These are phyloP conservation scores for Abrostola triplasia DNA, from an alignment of 2,888 invertebrate genomes.

Conservation along the genomic window DNA sequence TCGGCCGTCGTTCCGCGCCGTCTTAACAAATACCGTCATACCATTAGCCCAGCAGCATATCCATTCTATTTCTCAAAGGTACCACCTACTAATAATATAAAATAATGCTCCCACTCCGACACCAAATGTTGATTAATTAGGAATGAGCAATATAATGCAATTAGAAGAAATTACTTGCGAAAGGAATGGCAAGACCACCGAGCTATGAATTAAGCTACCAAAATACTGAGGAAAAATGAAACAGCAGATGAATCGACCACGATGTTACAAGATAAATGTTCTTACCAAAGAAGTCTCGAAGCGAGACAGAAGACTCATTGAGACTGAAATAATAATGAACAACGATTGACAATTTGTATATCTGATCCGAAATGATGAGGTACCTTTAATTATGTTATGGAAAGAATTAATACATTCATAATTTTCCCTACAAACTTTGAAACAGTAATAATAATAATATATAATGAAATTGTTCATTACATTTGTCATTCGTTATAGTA, in stretches of 20 bases:
- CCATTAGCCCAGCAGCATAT: neutral
- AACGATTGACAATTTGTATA: conserved; percentile 13
- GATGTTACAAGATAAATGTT: conserved; percentile 37
- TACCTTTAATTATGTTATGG: too few relatives aligned
- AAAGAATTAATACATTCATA: too few relatives aligned
- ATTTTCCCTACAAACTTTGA: too few relatives aligned
- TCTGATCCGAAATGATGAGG: neutral
- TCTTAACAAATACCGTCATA: conserved; percentile 48
- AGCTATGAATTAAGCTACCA: conserved; percentile 16
- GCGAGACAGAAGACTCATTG: conserved; percentile 55
- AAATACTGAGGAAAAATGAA: conserved; percentile 28
- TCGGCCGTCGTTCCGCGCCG: conserved; percentile 80
- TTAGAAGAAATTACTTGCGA: conserved; percentile 8
- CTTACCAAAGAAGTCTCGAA: conserved; percentile 59
- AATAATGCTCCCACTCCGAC: conserved; percentile 17
- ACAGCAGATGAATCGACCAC: conserved; percentile 19
- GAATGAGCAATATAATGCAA: conserved; percentile 33
- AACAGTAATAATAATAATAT: too few relatives aligned
- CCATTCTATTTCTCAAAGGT: neutral
- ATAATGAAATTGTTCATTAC: too few relatives aligned
- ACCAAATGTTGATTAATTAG: conserved; percentile 29
- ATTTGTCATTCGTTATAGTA: too few relatives aligned
- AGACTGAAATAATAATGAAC: conserved; percentile 55
- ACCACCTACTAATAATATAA: conserved; percentile 7
- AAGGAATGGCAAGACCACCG: conserved; percentile 11